A percentile compares a stretch with the other conserved stretches of the same genome.
Evolutionary conservation across 2,113 vertebrate genomes (phyloP).

Genomic region (Pomatostomus ruficeps): DNA sequence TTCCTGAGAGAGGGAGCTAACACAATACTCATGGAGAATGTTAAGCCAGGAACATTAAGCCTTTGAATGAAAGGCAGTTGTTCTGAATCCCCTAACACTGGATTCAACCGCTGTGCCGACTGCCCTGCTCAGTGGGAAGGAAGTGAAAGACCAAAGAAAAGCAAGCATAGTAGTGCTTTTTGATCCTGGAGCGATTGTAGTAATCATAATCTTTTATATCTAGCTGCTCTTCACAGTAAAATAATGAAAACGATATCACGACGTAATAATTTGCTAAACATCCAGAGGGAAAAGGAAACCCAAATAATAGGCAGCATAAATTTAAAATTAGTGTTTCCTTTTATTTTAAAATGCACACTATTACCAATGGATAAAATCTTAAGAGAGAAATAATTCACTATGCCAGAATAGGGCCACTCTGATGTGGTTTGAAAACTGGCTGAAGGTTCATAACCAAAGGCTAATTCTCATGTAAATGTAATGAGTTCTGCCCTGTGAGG

Average conservation of each 20-base stretch:
- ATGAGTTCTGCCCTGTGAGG: not conserved
- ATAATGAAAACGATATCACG: not conserved
- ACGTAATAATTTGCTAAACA: slow-evolving; percentile 21
- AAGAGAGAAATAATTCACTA: slow-evolving; percentile 22
- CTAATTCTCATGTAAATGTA: slow-evolving; percentile 4
- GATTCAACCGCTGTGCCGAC: fast-evolving
- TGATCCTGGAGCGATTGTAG: slow-evolving; percentile 5
- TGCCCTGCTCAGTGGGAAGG: not conserved
- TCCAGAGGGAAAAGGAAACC: slow-evolving; percentile 24
- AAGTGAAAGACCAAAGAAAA: slow-evolving; percentile 38
- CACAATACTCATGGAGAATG: not conserved
- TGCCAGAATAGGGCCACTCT: slow-evolving; percentile 24
- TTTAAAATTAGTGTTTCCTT: not conserved
- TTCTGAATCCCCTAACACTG: not conserved
- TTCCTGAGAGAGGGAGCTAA: not conserved
- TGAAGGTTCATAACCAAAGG: slow-evolving; percentile 34
- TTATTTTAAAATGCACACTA: slow-evolving; percentile 14
- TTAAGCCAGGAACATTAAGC: not conserved
- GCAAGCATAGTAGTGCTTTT: not conserved
- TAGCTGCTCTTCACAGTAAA: not conserved
- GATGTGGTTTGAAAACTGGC: slow-evolving; percentile 49
- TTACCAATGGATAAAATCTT: slow-evolving; percentile 37
- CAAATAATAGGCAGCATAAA: not conserved
- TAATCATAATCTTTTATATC: slow-evolving; percentile 30
- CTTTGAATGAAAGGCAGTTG: not conserved